Evolutionary conservation across 2,888 invertebrate species (phyloP), one percentile per base, ranked within the genome.

Genomic region (Mallateleia sp.): DNA sequence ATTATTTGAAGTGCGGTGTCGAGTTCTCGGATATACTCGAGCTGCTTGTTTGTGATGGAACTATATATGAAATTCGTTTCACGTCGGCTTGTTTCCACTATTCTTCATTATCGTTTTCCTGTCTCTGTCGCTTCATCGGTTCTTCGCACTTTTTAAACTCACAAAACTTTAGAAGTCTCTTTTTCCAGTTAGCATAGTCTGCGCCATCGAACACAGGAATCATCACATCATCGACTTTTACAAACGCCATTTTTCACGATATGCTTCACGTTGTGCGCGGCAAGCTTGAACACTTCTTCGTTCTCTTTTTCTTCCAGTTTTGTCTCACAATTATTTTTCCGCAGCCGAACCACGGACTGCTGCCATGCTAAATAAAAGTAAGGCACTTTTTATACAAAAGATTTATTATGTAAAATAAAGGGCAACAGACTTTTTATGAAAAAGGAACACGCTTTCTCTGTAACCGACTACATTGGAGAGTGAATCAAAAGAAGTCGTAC

Each of bases 141-240:
- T 58, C 79, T 67, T 60, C 18, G 32, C 87, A 89, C 22, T 82
- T 47, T 84, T 89, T 85, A 18, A 69, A 72, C 24, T 84, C 71
- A 5, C 62, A 72, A 47, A 85, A 81, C 34, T 60, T 69, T 4
- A 85, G 24, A 18, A 87, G 58, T 85, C 89, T 77, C 20, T 45
- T 64, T 64, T 87, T 89, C 85, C 89, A 87, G n/a, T 75, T 87
- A 24, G 42, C 25, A 52, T 85, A 89, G 38, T 87, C 81, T 11
- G 69, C 4, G 11, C 87, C 89, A 82, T 87, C 81, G 69, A 89
- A 89, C n/a, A 89, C 32, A 22, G 78, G 85, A 22, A 89, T 85
- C 5, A 28, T 72, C n/a, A 85, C 62, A 47, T 88, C 87, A 18
- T 87, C 88, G 9, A 66, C 18, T 69, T 83, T 79, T 11, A 58